These are phyloP conservation scores for Tragelaphus scriptus DNA, from an alignment of 2,113 vertebrate species.

Conservation along the genomic window DNA sequence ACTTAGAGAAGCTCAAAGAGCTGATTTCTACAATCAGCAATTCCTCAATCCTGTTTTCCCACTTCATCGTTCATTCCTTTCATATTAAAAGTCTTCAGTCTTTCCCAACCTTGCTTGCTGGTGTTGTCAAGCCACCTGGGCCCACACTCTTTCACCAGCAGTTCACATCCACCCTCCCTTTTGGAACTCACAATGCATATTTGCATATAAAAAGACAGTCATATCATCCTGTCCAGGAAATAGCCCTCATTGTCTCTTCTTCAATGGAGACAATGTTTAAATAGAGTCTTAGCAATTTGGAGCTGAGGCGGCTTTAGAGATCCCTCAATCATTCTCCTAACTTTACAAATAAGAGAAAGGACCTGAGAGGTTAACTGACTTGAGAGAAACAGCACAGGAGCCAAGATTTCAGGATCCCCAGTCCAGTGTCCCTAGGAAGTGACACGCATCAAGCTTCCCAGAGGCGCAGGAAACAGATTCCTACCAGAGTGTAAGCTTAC, in stretches of 20 bases:
- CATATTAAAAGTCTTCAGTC: background rate
- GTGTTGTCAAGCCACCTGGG: background rate
- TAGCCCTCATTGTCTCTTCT: background rate
- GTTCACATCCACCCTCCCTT: background rate
- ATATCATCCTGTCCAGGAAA: background rate
- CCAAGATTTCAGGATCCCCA: background rate
- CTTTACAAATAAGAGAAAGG: constrained; percentile 9
- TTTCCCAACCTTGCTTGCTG: background rate
- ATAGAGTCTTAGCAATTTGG: background rate
- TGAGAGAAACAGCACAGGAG: background rate
- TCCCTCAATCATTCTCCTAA: background rate
- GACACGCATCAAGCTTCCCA: background rate
- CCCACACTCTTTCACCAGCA: background rate
- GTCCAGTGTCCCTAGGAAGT: background rate
- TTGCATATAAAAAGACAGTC: constrained; percentile 34
- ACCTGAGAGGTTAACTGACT: background rate
- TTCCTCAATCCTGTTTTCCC: background rate
- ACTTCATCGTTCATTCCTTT: background rate
- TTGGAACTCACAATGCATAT: background rate
- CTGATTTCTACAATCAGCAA: background rate
- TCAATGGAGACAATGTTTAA: background rate
- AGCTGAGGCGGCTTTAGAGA: background rate
- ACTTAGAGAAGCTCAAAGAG: background rate
- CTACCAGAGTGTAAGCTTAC: background rate
- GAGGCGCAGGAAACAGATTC: background rate